Evolutionary conservation across 2,797 vertebrate species (phyloP).

Genomic region (Alca torda): DNA sequence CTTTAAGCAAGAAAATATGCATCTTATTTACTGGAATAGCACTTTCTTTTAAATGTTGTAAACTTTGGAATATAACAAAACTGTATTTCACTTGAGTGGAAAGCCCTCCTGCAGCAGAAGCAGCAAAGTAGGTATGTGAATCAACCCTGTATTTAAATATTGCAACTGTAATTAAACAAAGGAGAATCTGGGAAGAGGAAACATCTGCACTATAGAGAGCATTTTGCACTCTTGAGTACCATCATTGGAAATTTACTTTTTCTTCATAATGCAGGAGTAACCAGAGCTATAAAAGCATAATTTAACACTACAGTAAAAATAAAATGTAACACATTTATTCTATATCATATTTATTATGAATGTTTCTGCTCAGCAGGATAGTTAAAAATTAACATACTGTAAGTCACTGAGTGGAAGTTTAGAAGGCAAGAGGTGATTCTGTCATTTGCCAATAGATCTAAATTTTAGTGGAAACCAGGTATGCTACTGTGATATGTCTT

Average conservation of each 20-base stretch:
- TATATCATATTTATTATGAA: slow-evolving; percentile 48
- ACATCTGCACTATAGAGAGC: neutral
- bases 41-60: neutral
- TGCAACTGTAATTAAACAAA: slow-evolving; percentile 26
- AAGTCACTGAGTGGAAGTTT: slow-evolving; percentile 24
- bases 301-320: slow-evolving; percentile 50
- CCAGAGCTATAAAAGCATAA: slow-evolving; percentile 29
- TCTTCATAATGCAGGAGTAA: neutral
- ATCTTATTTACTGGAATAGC: neutral
- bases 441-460: slow-evolving; percentile 29
- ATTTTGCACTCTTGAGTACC: slow-evolving; percentile 27
- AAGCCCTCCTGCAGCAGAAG: neutral
- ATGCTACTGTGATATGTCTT: neutral
- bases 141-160: neutral
- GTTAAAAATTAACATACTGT: slow-evolving; percentile 58
- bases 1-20: neutral
- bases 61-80: neutral
- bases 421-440: slow-evolving; percentile 38
- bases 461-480: neutral
- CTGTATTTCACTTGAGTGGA: neutral
- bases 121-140: neutral
- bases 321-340: slow-evolving; percentile 49
- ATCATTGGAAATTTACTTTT: slow-evolving; percentile 21
- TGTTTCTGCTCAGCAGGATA: slow-evolving; percentile 24
- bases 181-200: neutral